Evolutionary conservation across 2,888 invertebrate genomes (phyloP).

Genomic region (Zonitis immaculata): DNA sequence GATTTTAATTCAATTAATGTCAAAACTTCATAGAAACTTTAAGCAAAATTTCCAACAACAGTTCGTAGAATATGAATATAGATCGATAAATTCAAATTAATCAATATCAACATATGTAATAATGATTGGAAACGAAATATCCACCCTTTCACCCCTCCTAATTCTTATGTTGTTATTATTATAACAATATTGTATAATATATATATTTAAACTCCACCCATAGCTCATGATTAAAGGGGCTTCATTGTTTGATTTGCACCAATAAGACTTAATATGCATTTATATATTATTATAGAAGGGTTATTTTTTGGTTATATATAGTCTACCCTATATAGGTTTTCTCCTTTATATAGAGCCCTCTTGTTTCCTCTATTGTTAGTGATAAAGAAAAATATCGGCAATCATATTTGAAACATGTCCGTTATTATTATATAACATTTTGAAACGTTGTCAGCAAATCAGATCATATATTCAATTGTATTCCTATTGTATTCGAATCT

Average conservation of each 20-base stretch:
- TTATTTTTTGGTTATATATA: slow-evolving; percentile 10
- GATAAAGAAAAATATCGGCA: slow-evolving; percentile 26
- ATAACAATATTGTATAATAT: slow-evolving; percentile 9
- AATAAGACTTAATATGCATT: slow-evolving; percentile 25
- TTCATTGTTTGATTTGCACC: slow-evolving; percentile 28
- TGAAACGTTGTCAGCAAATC: slow-evolving; percentile 36
- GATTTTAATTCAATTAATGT: no score
- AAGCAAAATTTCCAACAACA: no score
- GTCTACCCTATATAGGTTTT: slow-evolving; percentile 8
- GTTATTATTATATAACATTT: slow-evolving; percentile 41
- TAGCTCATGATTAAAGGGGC: slow-evolving; percentile 35
- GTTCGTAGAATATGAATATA: no score
- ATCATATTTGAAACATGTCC: slow-evolving; percentile 42
- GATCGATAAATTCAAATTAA: no score
- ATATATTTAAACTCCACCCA: slow-evolving; percentile 36
- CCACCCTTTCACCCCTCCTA: slow-evolving; percentile 12
- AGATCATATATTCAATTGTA: slow-evolving; percentile 40
- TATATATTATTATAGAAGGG: no score
- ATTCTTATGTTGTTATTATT: no score
- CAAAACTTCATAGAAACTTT: no score
- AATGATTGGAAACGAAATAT: no score
- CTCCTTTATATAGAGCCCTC: slow-evolving; percentile 5
- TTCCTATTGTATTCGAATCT: slow-evolving; percentile 37
- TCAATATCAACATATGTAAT: no score
- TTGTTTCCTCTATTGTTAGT: neutral